Evolutionary conservation across 1,140 invertebrate species (phyloP).

Genomic region (Ceratina australensis): DNA sequence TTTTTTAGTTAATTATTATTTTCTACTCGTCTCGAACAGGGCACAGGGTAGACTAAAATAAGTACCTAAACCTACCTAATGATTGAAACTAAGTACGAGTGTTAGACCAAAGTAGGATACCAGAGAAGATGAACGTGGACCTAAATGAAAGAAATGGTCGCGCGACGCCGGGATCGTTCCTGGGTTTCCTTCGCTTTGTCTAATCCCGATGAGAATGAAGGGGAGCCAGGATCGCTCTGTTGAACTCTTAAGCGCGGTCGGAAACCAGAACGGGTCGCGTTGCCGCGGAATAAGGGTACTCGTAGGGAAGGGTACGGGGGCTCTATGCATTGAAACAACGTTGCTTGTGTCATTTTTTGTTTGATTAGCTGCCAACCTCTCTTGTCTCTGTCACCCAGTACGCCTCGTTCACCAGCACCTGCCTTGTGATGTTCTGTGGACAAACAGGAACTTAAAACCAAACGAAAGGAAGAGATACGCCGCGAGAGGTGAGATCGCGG

Average conservation of each 20-base stretch:
- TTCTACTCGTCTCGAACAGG: conserved; percentile 71
- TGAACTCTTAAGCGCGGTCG: neutral
- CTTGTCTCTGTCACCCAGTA: conserved; percentile 93
- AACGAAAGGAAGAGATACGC: conserved; percentile 35
- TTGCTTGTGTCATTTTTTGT: conserved; percentile 63
- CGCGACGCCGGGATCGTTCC: conserved; percentile 27
- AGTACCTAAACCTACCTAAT: conserved; percentile 74
- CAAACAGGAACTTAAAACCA: conserved; percentile 77
- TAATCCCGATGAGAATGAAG: too few relatives aligned
- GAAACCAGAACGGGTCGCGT: neutral
- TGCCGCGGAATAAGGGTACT: conserved; percentile 27
- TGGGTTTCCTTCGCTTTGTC: conserved; percentile 1
- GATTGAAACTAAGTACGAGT: conserved; percentile 69
- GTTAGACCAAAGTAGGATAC: conserved; percentile 70
- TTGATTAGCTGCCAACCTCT: conserved; percentile 85
- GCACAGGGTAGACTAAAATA: conserved; percentile 69
- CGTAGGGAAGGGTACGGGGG: conserved; percentile 41
- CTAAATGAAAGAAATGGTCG: conserved; percentile 63
- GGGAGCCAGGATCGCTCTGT: too few relatives aligned
- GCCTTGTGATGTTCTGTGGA: conserved; percentile 95
- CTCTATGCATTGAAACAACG: conserved; percentile 77
- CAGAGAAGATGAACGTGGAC: conserved; percentile 69
- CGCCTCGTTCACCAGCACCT: conserved; percentile 95
- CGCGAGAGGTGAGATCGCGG: neutral
- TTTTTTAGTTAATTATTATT: neutral